Evolutionary conservation across 2,797 vertebrate genomes (phyloP).

Genomic region (Chaenodraco wilsoni): DNA sequence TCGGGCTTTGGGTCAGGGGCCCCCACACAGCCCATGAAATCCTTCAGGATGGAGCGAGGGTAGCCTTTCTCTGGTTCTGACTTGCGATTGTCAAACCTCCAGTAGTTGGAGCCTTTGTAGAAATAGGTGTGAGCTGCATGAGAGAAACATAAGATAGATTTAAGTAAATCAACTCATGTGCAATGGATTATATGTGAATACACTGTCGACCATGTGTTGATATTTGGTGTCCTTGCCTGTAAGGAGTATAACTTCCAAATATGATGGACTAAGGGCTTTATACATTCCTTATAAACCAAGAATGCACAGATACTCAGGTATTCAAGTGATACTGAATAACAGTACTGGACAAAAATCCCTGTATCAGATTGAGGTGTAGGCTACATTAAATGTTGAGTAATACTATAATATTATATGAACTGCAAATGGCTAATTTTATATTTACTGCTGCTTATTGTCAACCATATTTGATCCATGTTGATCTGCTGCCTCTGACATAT

Average conservation of each 20-base stretch:
- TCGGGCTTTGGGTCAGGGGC: slow-evolving; percentile 79
- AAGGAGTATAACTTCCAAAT: not conserved
- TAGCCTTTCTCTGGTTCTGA: slow-evolving; percentile 90
- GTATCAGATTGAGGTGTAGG: too few species aligned
- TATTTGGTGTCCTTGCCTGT: not conserved
- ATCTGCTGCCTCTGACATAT: too few species aligned
- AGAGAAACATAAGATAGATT: slow-evolving; percentile 19
- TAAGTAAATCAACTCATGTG: not conserved
- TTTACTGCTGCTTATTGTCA: too few species aligned
- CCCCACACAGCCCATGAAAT: slow-evolving; percentile 94
- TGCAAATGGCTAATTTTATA: too few species aligned
- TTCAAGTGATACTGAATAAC: too few species aligned
- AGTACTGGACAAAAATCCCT: too few species aligned
- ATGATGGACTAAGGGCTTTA: not conserved
- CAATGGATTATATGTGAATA: not conserved
- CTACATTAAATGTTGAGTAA: too few species aligned
- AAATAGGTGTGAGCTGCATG: slow-evolving; percentile 92
- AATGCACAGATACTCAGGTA: too few species aligned
- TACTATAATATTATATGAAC: too few species aligned
- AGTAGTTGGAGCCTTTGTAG: slow-evolving; percentile 94
- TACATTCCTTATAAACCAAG: not conserved
- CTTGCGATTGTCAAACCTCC: slow-evolving; percentile 93
- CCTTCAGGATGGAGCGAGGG: slow-evolving; percentile 94
- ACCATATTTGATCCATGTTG: too few species aligned
- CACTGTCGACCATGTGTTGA: not conserved